Evolutionary conservation across 2,797 vertebrate species (phyloP).

Genomic region (Diceros bicornis): DNA sequence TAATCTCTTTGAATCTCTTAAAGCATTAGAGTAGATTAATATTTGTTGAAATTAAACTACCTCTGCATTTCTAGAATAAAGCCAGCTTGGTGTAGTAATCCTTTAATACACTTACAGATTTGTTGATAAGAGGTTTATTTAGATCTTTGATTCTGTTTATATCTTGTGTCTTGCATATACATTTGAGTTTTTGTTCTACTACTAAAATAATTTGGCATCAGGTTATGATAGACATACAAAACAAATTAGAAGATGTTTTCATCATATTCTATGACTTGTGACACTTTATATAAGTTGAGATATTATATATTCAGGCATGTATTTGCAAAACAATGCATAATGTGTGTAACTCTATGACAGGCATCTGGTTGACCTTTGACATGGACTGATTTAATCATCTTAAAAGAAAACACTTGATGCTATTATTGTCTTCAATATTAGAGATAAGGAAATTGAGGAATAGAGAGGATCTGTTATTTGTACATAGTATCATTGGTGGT

Average conservation of each 20-base stretch:
- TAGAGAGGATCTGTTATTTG: neutral
- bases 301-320: neutral
- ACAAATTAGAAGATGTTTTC: neutral
- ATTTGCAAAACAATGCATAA: neutral
- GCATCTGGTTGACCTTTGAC: neutral
- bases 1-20: slow-evolving; percentile 38
- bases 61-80: neutral
- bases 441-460: neutral
- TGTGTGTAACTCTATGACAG: neutral
- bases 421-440: neutral
- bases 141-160: neutral
- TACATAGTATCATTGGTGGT: neutral
- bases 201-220: neutral
- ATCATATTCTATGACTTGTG: neutral
- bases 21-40: slow-evolving; percentile 58
- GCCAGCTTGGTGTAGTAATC: neutral
- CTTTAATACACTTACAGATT: slow-evolving; percentile 1
- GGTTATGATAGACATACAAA: neutral
- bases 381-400: neutral
- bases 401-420: neutral
- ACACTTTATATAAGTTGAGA: neutral
- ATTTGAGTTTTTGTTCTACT: neutral
- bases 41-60: slow-evolving; percentile 48
- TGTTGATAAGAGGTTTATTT: slow-evolving; percentile 26
- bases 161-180: neutral